A percentile compares a stretch with the other conserved stretches of the same genome.
Conservation (phyloP, 2,113 vertebrate genomes). For the Varanus komodoensis region DNA sequence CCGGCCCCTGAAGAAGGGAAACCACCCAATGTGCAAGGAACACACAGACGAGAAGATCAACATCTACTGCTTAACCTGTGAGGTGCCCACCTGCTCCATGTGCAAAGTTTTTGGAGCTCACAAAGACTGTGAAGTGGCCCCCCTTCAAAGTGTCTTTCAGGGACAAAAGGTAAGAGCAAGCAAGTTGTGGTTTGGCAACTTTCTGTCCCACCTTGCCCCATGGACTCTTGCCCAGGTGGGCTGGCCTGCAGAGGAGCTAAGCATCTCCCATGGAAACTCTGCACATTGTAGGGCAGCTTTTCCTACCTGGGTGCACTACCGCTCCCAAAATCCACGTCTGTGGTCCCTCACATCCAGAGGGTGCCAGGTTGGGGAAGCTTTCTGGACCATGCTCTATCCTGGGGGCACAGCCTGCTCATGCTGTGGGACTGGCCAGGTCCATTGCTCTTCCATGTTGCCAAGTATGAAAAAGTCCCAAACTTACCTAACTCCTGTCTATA, state of each 20-base stretch:
- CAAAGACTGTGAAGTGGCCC: constrained; percentile 95
- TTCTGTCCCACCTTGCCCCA: not conserved
- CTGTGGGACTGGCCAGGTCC: not conserved
- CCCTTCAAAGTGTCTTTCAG: constrained; percentile 86
- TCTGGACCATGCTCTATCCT: not conserved
- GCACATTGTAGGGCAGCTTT: not conserved
- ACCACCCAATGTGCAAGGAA: constrained; percentile 92
- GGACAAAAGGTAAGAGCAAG: constrained; percentile 78
- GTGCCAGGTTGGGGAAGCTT: not conserved
- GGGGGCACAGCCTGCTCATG: not conserved
- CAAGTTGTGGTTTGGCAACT: not conserved
- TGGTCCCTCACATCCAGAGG: too few species aligned
- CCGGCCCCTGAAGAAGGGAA: constrained; percentile 85
- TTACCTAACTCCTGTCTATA: not conserved
- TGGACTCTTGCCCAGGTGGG: not conserved
- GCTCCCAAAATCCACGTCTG: not conserved
- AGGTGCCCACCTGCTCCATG: constrained; percentile 94
- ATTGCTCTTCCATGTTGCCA: not conserved
- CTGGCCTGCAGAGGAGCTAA: not conserved
- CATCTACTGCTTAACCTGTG: constrained; percentile 94
- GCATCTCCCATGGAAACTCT: not conserved
- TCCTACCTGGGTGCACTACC: not conserved
- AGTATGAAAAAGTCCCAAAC: not conserved
- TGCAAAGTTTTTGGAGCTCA: constrained; percentile 96
- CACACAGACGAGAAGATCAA: constrained; percentile 97